A percentile compares a stretch with the other conserved stretches of the same genome.
phyloP scores from a whole-genome alignment of 2,888 invertebrate genomes.

The Xestia xanthographa region DNA sequence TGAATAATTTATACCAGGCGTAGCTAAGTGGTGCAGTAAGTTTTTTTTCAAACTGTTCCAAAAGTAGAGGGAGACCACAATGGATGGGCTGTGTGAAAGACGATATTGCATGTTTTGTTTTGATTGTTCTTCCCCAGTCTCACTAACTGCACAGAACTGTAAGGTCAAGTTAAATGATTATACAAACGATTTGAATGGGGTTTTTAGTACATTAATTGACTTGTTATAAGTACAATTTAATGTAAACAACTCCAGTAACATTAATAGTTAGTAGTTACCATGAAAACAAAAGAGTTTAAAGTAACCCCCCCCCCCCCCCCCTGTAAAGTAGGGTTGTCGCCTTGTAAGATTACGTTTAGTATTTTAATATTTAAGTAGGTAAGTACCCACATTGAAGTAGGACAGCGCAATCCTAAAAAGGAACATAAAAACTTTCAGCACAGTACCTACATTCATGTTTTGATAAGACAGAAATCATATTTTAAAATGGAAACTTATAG shows the following conservation, averaged over 20 bases:
- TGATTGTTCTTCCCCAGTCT: background rate
- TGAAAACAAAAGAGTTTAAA: constrained; percentile 61
- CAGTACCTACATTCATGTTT: background rate
- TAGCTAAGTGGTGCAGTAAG: background rate
- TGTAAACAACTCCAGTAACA: constrained; percentile 39
- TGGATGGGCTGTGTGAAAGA: background rate
- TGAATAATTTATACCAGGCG: background rate
- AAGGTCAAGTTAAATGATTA: background rate
- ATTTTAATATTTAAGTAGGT: background rate
- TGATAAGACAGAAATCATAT: background rate
- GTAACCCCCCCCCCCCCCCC: no score
- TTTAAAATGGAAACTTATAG: background rate
- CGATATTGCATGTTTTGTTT: no score
- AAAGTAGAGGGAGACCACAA: background rate
- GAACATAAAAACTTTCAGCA: background rate
- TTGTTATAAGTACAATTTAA: constrained; percentile 17
- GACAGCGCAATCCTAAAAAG: background rate
- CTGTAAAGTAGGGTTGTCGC: constrained; percentile 49
- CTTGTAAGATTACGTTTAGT: background rate
- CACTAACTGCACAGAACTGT: no score
- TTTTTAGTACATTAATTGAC: background rate
- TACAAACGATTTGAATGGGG: background rate
- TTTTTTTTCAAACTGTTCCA: background rate
- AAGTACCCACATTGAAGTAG: background rate
- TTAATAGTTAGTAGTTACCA: constrained; percentile 56